A percentile compares a stretch with the other conserved stretches of the same genome.
Evolutionary conservation across 2,113 vertebrate species (phyloP).

Genomic region (Leucopsar rothschildi): DNA sequence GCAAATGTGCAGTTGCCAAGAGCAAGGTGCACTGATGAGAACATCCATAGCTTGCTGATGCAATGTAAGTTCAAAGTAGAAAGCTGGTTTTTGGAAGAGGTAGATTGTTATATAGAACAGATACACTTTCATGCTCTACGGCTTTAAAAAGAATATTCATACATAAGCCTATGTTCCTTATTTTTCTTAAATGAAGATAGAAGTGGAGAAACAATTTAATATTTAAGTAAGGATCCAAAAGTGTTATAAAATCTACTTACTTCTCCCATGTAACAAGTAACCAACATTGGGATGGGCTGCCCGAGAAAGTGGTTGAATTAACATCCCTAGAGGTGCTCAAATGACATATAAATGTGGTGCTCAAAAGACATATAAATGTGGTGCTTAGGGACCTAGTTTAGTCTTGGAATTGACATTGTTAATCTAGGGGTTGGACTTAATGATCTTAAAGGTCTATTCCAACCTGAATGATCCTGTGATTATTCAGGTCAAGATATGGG

Average conservation of each 20-base stretch:
- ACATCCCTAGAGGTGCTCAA: background rate
- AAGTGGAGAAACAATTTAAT: background rate
- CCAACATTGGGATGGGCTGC: background rate
- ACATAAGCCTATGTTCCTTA: background rate
- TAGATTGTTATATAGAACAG: background rate
- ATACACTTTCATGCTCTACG: background rate
- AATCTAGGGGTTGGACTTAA: background rate
- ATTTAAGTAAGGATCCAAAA: background rate
- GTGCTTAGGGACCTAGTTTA: background rate
- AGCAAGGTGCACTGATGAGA: background rate
- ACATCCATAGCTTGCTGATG: background rate
- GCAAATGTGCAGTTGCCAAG: background rate
- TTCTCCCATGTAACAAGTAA: background rate
- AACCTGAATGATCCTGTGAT: background rate
- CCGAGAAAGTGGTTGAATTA: background rate
- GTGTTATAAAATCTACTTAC: background rate
- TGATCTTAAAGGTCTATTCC: background rate
- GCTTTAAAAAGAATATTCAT: background rate
- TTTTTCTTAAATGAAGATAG: background rate
- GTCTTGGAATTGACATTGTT: background rate
- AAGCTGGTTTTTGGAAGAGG: background rate
- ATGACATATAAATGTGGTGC: background rate
- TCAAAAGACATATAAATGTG: background rate
- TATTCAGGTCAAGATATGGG: background rate
- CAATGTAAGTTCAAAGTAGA: background rate